phyloP scores from a whole-genome alignment of 1,140 invertebrate genomes.

The Gryllus bimaculatus region DNA sequence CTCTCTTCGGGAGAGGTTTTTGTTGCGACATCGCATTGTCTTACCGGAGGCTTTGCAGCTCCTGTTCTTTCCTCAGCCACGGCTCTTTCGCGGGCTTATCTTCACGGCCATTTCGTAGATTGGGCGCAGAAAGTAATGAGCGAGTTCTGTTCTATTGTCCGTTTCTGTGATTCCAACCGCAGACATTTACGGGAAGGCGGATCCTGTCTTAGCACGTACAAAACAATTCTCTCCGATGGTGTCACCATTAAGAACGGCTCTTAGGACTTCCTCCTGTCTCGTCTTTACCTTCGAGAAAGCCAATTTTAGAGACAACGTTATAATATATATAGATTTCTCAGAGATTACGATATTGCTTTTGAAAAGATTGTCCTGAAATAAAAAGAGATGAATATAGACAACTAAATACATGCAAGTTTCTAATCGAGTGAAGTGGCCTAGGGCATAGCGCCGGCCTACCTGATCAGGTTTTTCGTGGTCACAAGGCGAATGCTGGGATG shows the following conservation, averaged over 20 bases:
- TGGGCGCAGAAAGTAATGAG: not conserved
- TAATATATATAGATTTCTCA: not conserved
- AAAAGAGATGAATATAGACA: no score
- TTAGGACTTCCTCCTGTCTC: not conserved
- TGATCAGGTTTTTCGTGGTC: no score
- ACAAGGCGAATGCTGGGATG: no score
- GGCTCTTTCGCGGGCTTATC: not conserved
- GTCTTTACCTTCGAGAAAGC: not conserved
- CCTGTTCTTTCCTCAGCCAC: not conserved
- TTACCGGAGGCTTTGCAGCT: not conserved
- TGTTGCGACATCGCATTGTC: not conserved
- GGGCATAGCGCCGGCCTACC: no score
- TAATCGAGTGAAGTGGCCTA: no score
- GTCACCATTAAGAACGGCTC: not conserved
- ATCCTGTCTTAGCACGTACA: not conserved
- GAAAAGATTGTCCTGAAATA: not conserved
- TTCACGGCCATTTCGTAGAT: not conserved
- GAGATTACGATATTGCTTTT: not conserved
- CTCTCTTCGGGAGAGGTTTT: not conserved
- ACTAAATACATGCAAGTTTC: no score
- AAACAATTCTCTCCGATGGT: not conserved
- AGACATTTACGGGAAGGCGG: not conserved
- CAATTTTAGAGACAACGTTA: not conserved
- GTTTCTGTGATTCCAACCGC: not conserved
- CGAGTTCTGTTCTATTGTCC: not conserved